phyloP scores from a whole-genome alignment of 2,888 invertebrate genomes.

The Terebella lapidaria region DNA sequence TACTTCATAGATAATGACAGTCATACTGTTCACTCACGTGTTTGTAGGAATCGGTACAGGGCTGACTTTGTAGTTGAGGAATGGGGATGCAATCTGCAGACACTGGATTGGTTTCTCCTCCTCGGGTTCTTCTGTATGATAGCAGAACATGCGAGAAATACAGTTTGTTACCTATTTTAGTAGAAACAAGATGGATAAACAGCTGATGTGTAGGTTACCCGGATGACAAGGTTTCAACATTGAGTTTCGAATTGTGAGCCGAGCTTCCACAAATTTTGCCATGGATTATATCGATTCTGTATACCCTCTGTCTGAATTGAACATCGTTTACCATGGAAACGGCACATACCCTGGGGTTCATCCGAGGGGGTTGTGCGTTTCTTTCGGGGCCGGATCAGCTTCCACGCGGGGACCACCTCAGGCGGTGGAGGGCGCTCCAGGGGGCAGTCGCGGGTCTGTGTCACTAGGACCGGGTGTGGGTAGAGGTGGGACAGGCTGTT shows the following conservation, averaged over 20 bases:
- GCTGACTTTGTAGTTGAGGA: slow-evolving; percentile 51
- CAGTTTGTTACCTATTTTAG: neutral
- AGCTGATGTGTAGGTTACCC: no score
- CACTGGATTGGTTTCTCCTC: slow-evolving; percentile 43
- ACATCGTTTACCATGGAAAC: no score
- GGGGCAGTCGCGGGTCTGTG: slow-evolving; percentile 51
- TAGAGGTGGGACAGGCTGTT: slow-evolving; percentile 48
- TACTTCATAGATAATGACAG: no score
- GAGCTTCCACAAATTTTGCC: no score
- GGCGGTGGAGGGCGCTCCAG: slow-evolving; percentile 50
- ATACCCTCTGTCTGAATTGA: no score
- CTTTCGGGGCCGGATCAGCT: slow-evolving; percentile 49
- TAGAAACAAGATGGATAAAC: neutral
- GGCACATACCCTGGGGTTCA: slow-evolving; percentile 38
- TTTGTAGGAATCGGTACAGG: slow-evolving; percentile 48
- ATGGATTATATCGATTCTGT: no score
- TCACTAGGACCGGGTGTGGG: slow-evolving; percentile 50
- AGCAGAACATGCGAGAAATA: no score
- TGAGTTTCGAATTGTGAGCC: no score
- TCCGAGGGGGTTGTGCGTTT: slow-evolving; percentile 43
- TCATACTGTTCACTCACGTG: slow-evolving; percentile 45
- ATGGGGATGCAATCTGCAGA: slow-evolving; percentile 49
- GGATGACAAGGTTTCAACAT: no score
- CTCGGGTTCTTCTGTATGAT: slow-evolving; percentile 1
- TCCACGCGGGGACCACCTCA: slow-evolving; percentile 50